A percentile compares a stretch with the other conserved stretches of the same genome.
These are phyloP conservation scores for Hermaeophaga mercurialis DNA, from an alignment of 2,888 invertebrate genomes.

Conservation along the genomic window DNA sequence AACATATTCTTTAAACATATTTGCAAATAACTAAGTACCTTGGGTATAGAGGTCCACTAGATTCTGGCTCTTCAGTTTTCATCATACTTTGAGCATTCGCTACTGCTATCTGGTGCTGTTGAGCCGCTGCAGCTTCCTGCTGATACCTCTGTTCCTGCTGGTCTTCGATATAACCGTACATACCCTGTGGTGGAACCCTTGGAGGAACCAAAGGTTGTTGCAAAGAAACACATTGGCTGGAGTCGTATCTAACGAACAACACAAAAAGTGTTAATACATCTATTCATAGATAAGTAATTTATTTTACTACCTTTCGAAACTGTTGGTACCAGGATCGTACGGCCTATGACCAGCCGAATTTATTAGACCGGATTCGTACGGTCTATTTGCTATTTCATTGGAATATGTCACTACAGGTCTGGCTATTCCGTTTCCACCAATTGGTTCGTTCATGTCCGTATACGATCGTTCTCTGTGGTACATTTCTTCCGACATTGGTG, in stretches of 20 bases:
- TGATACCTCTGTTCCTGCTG: conserved; percentile 65
- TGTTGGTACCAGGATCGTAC: conserved; percentile 60
- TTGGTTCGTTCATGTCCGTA: conserved; percentile 67
- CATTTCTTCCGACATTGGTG: conserved; percentile 64
- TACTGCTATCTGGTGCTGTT: conserved; percentile 62
- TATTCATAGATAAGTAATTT: no score
- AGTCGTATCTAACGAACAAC: conserved; percentile 68
- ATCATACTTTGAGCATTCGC: conserved; percentile 62
- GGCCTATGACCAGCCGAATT: conserved; percentile 63
- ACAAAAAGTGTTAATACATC: not conserved
- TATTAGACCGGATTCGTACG: conserved; percentile 60
- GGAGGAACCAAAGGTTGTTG: conserved; percentile 59
- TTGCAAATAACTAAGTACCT: conserved; percentile 61
- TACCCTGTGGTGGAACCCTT: conserved; percentile 60
- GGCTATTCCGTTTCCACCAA: conserved; percentile 59
- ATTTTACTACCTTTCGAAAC: conserved; percentile 38
- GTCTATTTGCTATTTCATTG: conserved; percentile 59
- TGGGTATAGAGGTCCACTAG: conserved; percentile 76
- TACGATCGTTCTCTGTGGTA: conserved; percentile 62
- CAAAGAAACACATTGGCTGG: conserved; percentile 55
- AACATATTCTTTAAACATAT: no score
- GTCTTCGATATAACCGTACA: conserved; percentile 68
- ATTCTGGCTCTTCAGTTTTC: conserved; percentile 75
- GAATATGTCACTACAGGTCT: conserved; percentile 65
- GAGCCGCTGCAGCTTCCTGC: conserved; percentile 54